phyloP scores from a whole-genome alignment of 2,888 invertebrate species.

The Drosophila cyrtoloma region DNA sequence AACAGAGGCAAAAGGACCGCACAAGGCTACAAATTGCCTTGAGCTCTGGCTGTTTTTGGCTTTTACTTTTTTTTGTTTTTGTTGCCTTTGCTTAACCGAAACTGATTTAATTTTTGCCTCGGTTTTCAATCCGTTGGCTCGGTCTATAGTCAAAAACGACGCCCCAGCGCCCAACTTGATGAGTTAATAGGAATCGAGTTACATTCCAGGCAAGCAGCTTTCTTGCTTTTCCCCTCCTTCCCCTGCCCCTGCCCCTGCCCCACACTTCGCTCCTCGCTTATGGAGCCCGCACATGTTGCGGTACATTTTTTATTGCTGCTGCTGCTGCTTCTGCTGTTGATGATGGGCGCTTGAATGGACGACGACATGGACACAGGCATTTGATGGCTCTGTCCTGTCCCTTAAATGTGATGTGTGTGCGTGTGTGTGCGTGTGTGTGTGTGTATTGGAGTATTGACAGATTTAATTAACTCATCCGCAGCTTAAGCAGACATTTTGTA shows the following conservation, averaged over 20 bases:
- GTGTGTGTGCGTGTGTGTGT: neutral
- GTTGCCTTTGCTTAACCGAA: constrained; percentile 70
- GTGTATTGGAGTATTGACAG: constrained; percentile 76
- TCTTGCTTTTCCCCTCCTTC: constrained; percentile 19
- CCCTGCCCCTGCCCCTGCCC: neutral
- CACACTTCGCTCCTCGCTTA: constrained; percentile 10
- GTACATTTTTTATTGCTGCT: constrained; percentile 71
- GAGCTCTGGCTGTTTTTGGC: constrained; percentile 56
- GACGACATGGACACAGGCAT: constrained; percentile 69
- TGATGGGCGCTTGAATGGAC: constrained; percentile 73
- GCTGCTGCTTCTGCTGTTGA: constrained; percentile 49
- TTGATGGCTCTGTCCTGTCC: constrained; percentile 57
- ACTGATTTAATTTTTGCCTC: constrained; percentile 76
- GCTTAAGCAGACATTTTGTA: constrained; percentile 80
- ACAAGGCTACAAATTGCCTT: constrained; percentile 81
- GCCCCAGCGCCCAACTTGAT: constrained; percentile 81
- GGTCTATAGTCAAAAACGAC: constrained; percentile 42
- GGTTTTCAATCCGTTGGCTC: constrained; percentile 63
- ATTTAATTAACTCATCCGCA: constrained; percentile 82
- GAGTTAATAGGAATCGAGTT: constrained; percentile 85
- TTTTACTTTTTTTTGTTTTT: constrained; percentile 34
- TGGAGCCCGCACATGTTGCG: constrained; percentile 70
- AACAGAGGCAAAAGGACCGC: constrained; percentile 67
- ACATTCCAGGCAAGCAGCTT: constrained; percentile 78
- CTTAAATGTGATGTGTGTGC: constrained; percentile 16